Percentiles rank a stretch among this genome's conserved stretches.
Conservation (phyloP, 1,140 invertebrate species). For the Drosophila dunni region DNA sequence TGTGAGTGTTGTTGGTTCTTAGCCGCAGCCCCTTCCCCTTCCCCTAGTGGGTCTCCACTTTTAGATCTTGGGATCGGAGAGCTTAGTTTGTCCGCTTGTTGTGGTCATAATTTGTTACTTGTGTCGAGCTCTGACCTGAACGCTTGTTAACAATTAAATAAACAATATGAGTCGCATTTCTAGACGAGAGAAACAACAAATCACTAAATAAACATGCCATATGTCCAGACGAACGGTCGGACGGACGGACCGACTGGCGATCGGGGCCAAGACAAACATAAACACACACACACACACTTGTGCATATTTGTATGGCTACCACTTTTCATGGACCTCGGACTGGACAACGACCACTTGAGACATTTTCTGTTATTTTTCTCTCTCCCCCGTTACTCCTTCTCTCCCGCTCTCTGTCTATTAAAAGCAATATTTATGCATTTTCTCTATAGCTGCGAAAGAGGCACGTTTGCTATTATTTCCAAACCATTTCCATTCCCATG, state of each 20-base stretch:
- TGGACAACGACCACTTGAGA: constrained; percentile 70
- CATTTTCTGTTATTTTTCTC: constrained; percentile 47
- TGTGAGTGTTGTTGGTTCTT: not conserved
- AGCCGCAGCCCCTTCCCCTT: not conserved
- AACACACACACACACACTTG: constrained; percentile 33
- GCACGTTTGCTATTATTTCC: constrained; percentile 82
- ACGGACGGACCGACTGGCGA: constrained; percentile 21
- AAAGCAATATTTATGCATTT: constrained; percentile 81
- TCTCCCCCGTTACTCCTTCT: not conserved
- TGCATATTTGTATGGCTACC: constrained; percentile 46
- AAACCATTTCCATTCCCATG: constrained; percentile 80
- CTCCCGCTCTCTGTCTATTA: constrained; percentile 51
- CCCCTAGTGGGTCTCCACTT: not conserved
- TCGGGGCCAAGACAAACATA: constrained; percentile 57
- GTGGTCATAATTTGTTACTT: constrained; percentile 77
- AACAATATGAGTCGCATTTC: constrained; percentile 80
- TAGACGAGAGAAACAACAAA: constrained; percentile 66
- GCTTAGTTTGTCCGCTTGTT: constrained; percentile 41
- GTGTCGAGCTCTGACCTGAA: constrained; percentile 66
- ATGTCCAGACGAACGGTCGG: constrained; percentile 4
- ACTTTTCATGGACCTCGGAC: constrained; percentile 50
- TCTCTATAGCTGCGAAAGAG: constrained; percentile 54
- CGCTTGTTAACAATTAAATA: constrained; percentile 83
- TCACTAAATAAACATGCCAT: constrained; percentile 74
- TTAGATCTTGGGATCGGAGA: not conserved